A percentile compares a stretch with the other conserved stretches of the same genome.
These are phyloP conservation scores for Adrianichthys oophorus DNA, from an alignment of 2,797 vertebrate genomes.

Conservation along the genomic window DNA sequence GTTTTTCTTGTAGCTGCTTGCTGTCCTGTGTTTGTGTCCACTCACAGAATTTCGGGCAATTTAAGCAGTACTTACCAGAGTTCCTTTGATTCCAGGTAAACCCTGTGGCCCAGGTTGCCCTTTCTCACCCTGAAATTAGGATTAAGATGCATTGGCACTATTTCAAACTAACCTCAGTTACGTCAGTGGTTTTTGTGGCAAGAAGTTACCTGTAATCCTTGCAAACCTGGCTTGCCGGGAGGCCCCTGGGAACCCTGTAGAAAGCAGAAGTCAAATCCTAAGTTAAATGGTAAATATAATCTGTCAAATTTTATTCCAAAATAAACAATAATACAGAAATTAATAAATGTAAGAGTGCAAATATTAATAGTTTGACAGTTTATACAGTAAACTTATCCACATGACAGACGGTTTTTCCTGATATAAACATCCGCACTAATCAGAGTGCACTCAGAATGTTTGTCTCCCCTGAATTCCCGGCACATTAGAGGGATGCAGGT, in stretches of 20 bases:
- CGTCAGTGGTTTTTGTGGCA: background rate
- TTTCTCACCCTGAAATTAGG: slow-evolving; percentile 63
- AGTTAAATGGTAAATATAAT: background rate
- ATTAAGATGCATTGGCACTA: background rate
- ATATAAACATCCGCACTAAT: slow-evolving; percentile 1
- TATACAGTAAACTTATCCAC: background rate
- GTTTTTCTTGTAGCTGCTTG: no score
- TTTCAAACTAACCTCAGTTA: no score
- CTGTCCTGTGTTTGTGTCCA: no score
- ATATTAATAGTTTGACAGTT: background rate
- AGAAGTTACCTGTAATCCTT: slow-evolving; percentile 67
- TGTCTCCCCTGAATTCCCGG: background rate
- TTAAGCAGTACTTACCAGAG: slow-evolving; percentile 46
- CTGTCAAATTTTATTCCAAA: no score
- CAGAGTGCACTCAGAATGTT: background rate
- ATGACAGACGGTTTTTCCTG: background rate
- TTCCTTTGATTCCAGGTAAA: slow-evolving; percentile 61
- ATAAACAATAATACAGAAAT: background rate
- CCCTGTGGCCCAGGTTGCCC: slow-evolving; percentile 71
- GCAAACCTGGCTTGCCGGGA: slow-evolving; percentile 63
- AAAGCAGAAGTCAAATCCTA: slow-evolving; percentile 18
- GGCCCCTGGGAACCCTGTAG: slow-evolving; percentile 69
- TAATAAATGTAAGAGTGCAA: no score
- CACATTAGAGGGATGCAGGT: slow-evolving; percentile 23
- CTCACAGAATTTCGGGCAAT: background rate